These are phyloP conservation scores for Mythimna impura DNA, from an alignment of 2,888 invertebrate species.

Conservation along the genomic window DNA sequence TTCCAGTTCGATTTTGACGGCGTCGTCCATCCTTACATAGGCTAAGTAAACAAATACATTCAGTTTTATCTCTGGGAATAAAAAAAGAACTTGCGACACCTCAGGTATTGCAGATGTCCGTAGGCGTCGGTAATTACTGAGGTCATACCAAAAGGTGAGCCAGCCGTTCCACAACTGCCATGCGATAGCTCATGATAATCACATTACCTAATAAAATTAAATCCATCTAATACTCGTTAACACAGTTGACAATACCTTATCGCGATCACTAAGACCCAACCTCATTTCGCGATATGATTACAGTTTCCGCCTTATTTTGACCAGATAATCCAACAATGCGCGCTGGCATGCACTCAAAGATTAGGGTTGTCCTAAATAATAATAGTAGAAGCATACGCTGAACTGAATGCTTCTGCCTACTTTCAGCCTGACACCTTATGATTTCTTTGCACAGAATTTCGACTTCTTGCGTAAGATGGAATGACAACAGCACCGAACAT, in stretches of 20 bases:
- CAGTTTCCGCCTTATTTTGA: slow-evolving; percentile 41
- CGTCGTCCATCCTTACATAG: too few relatives aligned
- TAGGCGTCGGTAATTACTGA: too few relatives aligned
- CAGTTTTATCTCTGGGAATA: too few relatives aligned
- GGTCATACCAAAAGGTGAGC: too few relatives aligned
- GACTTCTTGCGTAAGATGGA: not conserved
- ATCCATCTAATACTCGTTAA: not conserved
- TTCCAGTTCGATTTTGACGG: too few relatives aligned
- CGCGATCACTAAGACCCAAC: slow-evolving; percentile 39
- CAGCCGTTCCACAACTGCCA: not conserved
- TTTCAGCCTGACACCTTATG: not conserved
- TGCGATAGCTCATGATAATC: not conserved
- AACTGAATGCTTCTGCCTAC: too few relatives aligned
- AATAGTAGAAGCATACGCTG: not conserved
- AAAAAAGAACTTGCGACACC: too few relatives aligned
- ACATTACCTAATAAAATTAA: not conserved
- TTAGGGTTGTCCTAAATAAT: slow-evolving; percentile 19
- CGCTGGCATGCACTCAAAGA: slow-evolving; percentile 17
- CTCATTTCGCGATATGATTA: slow-evolving; percentile 41
- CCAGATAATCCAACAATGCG: slow-evolving; percentile 44
- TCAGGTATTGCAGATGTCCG: too few relatives aligned
- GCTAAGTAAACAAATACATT: too few relatives aligned
- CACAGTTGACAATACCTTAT: slow-evolving; percentile 27
- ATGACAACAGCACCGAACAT: too few relatives aligned
- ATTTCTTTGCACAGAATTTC: too few relatives aligned